phyloP scores from a whole-genome alignment of 2,113 vertebrate species.

The Dromiciops gliroides region DNA sequence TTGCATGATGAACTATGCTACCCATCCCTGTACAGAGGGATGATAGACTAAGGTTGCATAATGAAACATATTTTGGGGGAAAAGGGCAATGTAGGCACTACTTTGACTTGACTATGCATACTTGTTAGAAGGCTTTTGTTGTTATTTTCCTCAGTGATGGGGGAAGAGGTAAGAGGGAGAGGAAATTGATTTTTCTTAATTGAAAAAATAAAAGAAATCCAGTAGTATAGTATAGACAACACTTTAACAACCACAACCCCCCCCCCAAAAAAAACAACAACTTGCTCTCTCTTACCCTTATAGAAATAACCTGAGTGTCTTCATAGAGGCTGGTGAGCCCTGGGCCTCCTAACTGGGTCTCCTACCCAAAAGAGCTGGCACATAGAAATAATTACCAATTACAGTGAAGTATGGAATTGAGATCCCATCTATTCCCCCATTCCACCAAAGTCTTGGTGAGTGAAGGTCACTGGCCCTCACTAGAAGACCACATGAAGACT shows the following conservation, averaged over 20 bases:
- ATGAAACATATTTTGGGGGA: background rate
- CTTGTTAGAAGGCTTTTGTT: background rate
- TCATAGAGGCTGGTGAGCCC: background rate
- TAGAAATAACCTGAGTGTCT: background rate
- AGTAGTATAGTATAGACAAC: background rate
- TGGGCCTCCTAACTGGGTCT: background rate
- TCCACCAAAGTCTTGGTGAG: background rate
- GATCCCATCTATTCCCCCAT: background rate
- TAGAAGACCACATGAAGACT: slow-evolving; percentile 14
- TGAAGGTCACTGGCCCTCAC: background rate
- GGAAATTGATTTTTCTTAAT: background rate
- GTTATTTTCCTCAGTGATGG: background rate
- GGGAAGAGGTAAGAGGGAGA: background rate
- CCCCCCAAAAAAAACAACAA: background rate
- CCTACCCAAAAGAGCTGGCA: background rate
- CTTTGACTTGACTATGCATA: background rate
- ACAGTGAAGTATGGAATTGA: background rate
- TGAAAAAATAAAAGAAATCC: background rate
- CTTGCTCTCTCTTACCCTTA: background rate
- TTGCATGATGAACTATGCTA: background rate
- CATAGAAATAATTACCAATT: background rate
- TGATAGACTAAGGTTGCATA: background rate
- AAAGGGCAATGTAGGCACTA: background rate
- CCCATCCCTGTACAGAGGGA: background rate
- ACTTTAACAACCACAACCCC: background rate